Evolutionary conservation across 1,140 invertebrate species (phyloP), one percentile per base, ranked within the genome.

Genomic region (Eriocheir sinensis): DNA sequence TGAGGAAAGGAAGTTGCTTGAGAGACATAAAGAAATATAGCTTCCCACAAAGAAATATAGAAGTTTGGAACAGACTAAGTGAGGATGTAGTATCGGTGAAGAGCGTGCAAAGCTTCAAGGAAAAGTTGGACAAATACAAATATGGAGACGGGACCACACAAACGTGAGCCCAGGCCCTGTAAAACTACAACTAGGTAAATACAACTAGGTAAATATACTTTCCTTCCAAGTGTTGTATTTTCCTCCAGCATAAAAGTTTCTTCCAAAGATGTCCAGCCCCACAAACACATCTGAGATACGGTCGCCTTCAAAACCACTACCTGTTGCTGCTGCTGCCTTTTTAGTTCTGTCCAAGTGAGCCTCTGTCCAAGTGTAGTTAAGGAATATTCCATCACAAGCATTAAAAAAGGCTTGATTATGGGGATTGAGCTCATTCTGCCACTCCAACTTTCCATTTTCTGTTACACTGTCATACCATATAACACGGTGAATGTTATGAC

Each of bases 231-330:
- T 98, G 96, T 99, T 98, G 96, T 98, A 99, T 88, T 98, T 98
- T 15, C 98, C 99, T 27, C 98, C 98, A 86, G 98, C 98, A 95
- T 97, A 97, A 96, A 98, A 98, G 93, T 98, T 98, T 96, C 99
- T 97, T 1, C 99, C 99, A 97, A 99, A 99, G 15, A 99, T 98
- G 97, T 99, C 99, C 60, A 99, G 97, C 15, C 99, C 99, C 94
- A 99, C 98, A 96, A 98, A 99, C 30, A 99, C 97, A 97, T 99
- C 98, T 32, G 83, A 44, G 91, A 95, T 79, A 8, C 79, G 17
- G 34, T 36, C 94, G 4, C 96, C 96, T n/a, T n/a, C n/a, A n/a
- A n/a, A n/a, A n/a, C n/a, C n/a, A n/a, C n/a, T n/a, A n/a, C n/a
- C n/a, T n/a, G n/a, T n/a, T n/a, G n/a, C n/a, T n/a, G n/a, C n/a